These are phyloP conservation scores for Archilochus colubris DNA, from an alignment of 2,113 vertebrate genomes.

Conservation along the genomic window DNA sequence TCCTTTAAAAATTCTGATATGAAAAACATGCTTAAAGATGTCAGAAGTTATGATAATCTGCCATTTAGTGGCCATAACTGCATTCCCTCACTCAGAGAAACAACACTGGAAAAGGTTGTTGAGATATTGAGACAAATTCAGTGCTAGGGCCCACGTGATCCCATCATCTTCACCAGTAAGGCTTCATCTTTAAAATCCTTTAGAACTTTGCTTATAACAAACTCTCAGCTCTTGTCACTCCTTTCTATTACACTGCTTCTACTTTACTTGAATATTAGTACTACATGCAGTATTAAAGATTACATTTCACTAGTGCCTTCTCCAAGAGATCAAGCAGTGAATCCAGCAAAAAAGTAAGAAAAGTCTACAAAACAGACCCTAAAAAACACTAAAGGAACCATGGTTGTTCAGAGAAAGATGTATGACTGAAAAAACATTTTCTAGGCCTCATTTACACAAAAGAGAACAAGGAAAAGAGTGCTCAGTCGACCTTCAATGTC, in stretches of 20 bases:
- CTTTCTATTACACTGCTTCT: background rate
- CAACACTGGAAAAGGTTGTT: background rate
- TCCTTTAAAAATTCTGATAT: background rate
- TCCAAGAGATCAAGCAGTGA: background rate
- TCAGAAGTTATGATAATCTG: background rate
- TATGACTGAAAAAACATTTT: background rate
- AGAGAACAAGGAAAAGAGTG: background rate
- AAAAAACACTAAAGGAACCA: background rate
- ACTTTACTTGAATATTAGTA: background rate
- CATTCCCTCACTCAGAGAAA: background rate
- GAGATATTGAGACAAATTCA: background rate
- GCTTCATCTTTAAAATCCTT: background rate
- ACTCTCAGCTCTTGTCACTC: background rate
- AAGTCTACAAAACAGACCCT: background rate
- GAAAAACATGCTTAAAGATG: background rate
- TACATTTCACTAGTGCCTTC: background rate
- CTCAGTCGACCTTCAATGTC: background rate
- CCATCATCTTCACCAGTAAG: background rate
- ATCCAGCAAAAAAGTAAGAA: background rate
- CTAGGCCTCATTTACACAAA: background rate
- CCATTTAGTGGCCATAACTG: background rate
- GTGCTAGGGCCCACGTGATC: background rate
- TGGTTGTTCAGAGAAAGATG: background rate
- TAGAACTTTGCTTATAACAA: background rate
- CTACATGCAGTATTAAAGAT: background rate